A percentile compares a stretch with the other conserved stretches of the same genome.
Evolutionary conservation across 1,140 invertebrate species (phyloP).

Genomic region (Acyrthosiphon pisum): DNA sequence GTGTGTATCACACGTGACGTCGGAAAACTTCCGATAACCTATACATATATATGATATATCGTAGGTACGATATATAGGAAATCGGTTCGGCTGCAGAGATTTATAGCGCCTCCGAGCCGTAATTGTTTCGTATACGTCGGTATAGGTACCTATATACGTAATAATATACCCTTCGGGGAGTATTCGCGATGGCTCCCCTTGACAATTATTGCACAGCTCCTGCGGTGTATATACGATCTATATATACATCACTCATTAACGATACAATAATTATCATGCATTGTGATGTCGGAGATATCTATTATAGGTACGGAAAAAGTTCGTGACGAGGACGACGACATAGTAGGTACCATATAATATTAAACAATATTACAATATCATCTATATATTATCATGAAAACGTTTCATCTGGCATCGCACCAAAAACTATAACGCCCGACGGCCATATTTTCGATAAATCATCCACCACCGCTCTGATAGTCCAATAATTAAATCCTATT

Average conservation of each 20-base stretch:
- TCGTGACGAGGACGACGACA: too few species aligned
- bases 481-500: not conserved
- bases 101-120: not conserved
- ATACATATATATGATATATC: not conserved
- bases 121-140: not conserved
- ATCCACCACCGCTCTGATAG: too few species aligned
- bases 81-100: not conserved
- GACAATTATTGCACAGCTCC: not conserved
- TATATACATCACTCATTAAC: too few species aligned
- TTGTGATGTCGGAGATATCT: too few species aligned
- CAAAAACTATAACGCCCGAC: too few species aligned
- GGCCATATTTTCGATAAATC: too few species aligned
- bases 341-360: too few species aligned
- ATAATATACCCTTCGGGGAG: not conserved
- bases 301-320: not conserved
- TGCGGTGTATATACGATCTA: not conserved
- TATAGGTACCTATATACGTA: not conserved
- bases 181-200: not conserved
- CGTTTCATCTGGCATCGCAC: too few species aligned
- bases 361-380: too few species aligned
- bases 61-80: not conserved
- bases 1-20: not conserved
- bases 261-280: too few species aligned
- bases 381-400: too few species aligned
- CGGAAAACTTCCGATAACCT: constrained; percentile 12